Evolutionary conservation across 2,797 vertebrate species (phyloP), one percentile per base, ranked within the genome.

Genomic region (Bradypodion pumilum): DNA sequence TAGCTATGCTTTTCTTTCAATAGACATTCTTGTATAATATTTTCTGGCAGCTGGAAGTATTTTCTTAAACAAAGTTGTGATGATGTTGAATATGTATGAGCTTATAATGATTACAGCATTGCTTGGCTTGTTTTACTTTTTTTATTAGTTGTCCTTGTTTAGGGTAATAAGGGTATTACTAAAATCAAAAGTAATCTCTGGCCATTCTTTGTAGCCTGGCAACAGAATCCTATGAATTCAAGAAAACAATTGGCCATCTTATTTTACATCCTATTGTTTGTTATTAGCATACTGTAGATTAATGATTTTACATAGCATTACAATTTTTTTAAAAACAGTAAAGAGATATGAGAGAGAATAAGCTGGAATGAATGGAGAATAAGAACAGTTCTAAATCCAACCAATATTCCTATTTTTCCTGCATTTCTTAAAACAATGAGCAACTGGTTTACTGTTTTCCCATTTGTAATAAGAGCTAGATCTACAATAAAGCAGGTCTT

Each of bases 251-350:
- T 89, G 93, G 92, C 90, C 88, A 92, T 92, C 92, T 91, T 83
- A 89, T 90, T 91, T 90, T 86, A 93, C 90, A 89, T 87, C 91
- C 89, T 89, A 93, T 91, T 89, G 92, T 94, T 92, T 90, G 86
- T 93, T 85, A 85, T 90, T 91, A 91, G 89, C 91, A 85, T 91
- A n/a, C n/a, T n/a, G n/a, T n/a, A 42, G 0, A 91, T 91, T 92
- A 92, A 87, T 89, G 65, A 82, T 73, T 85, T 75, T 75, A 85
- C 87, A 83, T 44, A 82, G 60, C 65, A 66, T 88, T 87, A 72
- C 87, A 77, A 2, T 49, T 70, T 74, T n/a, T 88, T 87, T 75
- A 81, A 79, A 52, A 76, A 19, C 88, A 79, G 83, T 85, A 87
- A 90, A 90, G 89, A 93, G 92, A 94, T 91, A 87, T 89, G 91